These are phyloP conservation scores for Nowickia ferox DNA, from an alignment of 2,888 invertebrate species.

Conservation along the genomic window DNA sequence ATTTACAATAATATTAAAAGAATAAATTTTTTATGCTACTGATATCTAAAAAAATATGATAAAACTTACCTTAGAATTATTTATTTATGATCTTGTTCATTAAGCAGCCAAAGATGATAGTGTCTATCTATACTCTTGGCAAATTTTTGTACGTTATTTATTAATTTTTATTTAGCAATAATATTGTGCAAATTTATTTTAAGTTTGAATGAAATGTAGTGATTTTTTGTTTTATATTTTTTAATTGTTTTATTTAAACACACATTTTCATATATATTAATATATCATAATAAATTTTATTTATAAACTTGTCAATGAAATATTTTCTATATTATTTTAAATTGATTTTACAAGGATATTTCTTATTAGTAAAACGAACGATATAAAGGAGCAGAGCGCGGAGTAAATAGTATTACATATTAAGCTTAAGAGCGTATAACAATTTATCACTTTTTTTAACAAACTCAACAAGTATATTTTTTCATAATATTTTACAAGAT, in stretches of 20 bases:
- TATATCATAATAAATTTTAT: neutral
- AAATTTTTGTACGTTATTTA: neutral
- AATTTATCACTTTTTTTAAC: slow-evolving; percentile 41
- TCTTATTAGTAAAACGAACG: slow-evolving; percentile 29
- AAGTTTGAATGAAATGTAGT: neutral
- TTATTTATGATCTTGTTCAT: too few relatives aligned
- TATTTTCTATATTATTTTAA: slow-evolving; percentile 1
- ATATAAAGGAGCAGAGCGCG: neutral
- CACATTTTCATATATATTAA: neutral
- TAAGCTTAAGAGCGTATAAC: slow-evolving; percentile 16
- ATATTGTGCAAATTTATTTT: slow-evolving; percentile 9
- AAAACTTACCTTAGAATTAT: too few relatives aligned
- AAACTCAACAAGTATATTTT: slow-evolving; percentile 12
- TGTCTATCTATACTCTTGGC: too few relatives aligned
- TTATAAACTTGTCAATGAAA: neutral
- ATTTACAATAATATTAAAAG: too few relatives aligned
- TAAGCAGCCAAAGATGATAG: too few relatives aligned
- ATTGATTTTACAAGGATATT: neutral
- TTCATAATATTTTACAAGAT: neutral
- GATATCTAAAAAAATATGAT: too few relatives aligned
- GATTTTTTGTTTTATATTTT: neutral
- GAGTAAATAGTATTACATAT: neutral
- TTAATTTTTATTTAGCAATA: neutral
- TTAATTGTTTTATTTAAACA: neutral
- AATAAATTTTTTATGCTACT: too few relatives aligned